phyloP scores from a whole-genome alignment of 2,113 vertebrate genomes.

The Platichthys flesus region DNA sequence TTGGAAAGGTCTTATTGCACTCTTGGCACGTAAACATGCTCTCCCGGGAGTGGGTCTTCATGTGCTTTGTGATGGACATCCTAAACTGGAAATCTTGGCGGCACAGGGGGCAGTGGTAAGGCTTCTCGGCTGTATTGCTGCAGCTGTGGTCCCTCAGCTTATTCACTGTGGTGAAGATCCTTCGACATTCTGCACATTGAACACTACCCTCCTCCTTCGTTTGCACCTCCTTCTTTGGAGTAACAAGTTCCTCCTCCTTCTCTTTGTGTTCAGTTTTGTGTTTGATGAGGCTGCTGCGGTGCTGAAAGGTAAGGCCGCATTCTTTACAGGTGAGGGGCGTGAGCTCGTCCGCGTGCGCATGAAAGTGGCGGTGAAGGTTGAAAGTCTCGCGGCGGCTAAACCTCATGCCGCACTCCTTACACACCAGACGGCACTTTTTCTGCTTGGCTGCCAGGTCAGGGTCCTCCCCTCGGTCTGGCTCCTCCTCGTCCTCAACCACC shows the following conservation, averaged over 20 bases:
- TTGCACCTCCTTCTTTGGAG: slow-evolving; percentile 48
- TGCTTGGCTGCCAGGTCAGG: slow-evolving; percentile 39
- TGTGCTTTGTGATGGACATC: slow-evolving; percentile 80
- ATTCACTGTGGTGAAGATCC: slow-evolving; percentile 63
- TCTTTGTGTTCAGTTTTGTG: slow-evolving; percentile 77
- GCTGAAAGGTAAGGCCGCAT: slow-evolving; percentile 81
- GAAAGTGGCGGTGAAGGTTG: slow-evolving; percentile 83
- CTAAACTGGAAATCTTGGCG: slow-evolving; percentile 80
- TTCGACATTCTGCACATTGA: slow-evolving; percentile 74
- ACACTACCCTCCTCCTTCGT: slow-evolving; percentile 42
- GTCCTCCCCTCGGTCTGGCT: slow-evolving; percentile 8
- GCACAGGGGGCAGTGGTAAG: slow-evolving; percentile 80
- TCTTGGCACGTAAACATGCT: slow-evolving; percentile 84
- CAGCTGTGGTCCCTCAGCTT: slow-evolving; percentile 77
- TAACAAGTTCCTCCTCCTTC: slow-evolving; percentile 45
- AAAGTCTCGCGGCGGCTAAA: slow-evolving; percentile 81
- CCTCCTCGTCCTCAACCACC: slow-evolving; percentile 2
- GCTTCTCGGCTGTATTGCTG: slow-evolving; percentile 66
- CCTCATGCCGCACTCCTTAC: slow-evolving; percentile 80
- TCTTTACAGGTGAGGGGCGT: slow-evolving; percentile 82
- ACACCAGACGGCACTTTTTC: slow-evolving; percentile 68
- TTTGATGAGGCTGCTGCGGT: slow-evolving; percentile 81
- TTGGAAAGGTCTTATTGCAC: slow-evolving; percentile 86
- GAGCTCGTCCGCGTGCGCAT: slow-evolving; percentile 81
- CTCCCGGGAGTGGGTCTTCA: slow-evolving; percentile 80